These are phyloP conservation scores for Astur gentilis DNA, from an alignment of 2,113 vertebrate species.

Conservation along the genomic window DNA sequence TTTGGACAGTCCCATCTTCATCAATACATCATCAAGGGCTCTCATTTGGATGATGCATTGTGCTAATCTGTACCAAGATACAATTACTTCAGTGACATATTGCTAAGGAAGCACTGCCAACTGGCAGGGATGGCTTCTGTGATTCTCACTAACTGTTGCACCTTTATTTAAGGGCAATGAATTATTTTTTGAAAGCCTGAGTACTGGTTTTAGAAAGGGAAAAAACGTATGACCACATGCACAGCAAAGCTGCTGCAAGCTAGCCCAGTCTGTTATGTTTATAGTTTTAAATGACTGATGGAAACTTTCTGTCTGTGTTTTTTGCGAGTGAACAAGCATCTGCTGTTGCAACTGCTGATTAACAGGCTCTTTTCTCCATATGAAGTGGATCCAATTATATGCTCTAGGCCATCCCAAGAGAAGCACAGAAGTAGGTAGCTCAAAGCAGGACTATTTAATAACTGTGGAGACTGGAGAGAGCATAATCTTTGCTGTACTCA, in stretches of 20 bases:
- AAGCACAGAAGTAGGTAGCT: not conserved
- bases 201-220: slow-evolving; percentile 4
- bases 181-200: slow-evolving; percentile 43
- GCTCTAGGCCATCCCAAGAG: not conserved
- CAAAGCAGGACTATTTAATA: not conserved
- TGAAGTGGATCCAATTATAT: slow-evolving; percentile 4
- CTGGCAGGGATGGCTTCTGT: slow-evolving; percentile 56
- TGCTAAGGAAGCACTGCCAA: slow-evolving; percentile 50
- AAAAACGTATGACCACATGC: not conserved
- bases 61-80: not conserved
- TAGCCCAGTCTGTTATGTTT: not conserved
- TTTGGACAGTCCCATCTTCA: slow-evolving; percentile 3
- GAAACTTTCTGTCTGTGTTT: slow-evolving; percentile 21
- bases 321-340: not conserved
- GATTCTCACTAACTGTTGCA: slow-evolving; percentile 18
- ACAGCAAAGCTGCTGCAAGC: not conserved
- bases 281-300: not conserved
- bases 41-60: slow-evolving; percentile 49
- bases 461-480: not conserved
- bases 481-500: not conserved
- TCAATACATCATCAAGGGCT: slow-evolving; percentile 26
- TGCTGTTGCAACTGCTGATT: not conserved
- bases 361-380: not conserved
- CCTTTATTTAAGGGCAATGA: slow-evolving; percentile 59
- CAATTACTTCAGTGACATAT: slow-evolving; percentile 38